Evolutionary conservation across 1,140 invertebrate genomes (phyloP), one percentile per base, ranked within the genome.

Genomic region (Hyposmocoma kahamanoa): DNA sequence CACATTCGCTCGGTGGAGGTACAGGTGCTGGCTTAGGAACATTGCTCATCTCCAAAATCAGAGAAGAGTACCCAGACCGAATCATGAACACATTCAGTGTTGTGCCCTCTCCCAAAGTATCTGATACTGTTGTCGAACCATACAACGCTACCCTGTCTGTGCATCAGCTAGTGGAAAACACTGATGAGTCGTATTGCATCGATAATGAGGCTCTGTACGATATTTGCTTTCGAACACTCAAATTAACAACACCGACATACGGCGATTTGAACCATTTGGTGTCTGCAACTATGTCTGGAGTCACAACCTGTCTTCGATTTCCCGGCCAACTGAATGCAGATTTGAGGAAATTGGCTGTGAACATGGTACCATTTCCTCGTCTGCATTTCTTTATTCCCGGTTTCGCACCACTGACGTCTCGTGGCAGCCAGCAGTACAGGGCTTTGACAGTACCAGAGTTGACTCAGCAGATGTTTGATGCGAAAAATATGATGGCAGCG

Each of bases 401-500:
- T 1, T 97, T 97, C 79, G 95, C 95, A 30, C 96, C 96, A 3
- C 88, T 98, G 3, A 97, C 96, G 18, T 96, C 96, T 28, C 89
- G 96, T 52, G 92, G 94, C 36, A 92, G 90, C 64, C 93, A 94
- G 70, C 93, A 95, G 52, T 96, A 96, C 84, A 80, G 92, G 53
- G 92, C 93, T 1, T 84, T 94, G 9, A 93, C 95, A 4, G 96
- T 97, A 1, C 95, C 96, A 10, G 95, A 97, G 81, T 87, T 97
- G 22, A 96, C 95, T 5, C 92, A 96, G 76, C 95, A 97, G 85
- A 96, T 98, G 96, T 94, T 97, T 87, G 93, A 95, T 59, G 91
- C 92, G n/a, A 94, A 94, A 86, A 95, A 95, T 76, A 98, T 98
- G 96, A 98, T 98, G 96, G 95, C 96, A 38, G 96, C 96, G 18